Evolutionary conservation across 2,888 invertebrate species (phyloP), one percentile per base, ranked within the genome.

Genomic region (Volucella inanis): DNA sequence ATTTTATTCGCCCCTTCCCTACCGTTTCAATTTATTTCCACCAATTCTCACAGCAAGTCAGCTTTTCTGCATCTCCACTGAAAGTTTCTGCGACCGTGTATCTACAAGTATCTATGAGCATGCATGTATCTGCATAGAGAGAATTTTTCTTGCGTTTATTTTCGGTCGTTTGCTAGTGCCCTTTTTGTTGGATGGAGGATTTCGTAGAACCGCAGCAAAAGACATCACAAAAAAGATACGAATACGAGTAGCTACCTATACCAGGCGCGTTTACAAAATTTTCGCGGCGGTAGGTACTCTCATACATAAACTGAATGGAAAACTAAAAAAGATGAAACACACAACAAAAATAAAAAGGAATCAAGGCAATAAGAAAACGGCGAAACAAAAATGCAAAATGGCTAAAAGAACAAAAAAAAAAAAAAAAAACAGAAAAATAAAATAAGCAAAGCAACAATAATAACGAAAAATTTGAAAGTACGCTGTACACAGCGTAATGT

Each of bases 381-480:
- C 31, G 31, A 31, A 31, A 31, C 6, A 31, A 31, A 31, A 31
- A 31, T 31, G 31, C 31, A 31, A 31, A 31, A 31, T 31, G 31
- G 31, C 31, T 31, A 70, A 47, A 38, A 15, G 22, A 4, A 38
- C 54, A 62, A 55, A 49, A 74, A 62, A 38, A n/a, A 47, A 65
- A n/a, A 22, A 43, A 43, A 12, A 39, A 50, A 55, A 18, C 10
- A 57, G 38, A 31, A 31, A n/a, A 61, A 31, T 31, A 64, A 15
- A 50, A 31, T 49, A 65, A 74, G 57, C 59, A 84, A 75, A 75
- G 70, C 70, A 84, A 80, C 71, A 84, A 84, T 84, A 75, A 80
- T 79, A 78, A 80, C 75, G 62, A 71, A 84, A 31, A 75, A 67
- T 76, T 76, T 65, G 31, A 84, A 80, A 84, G 75, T 80, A 80